Base-by-base conservation (phyloP, 2,888 invertebrate species). In the Pandemis corylana region DNA sequence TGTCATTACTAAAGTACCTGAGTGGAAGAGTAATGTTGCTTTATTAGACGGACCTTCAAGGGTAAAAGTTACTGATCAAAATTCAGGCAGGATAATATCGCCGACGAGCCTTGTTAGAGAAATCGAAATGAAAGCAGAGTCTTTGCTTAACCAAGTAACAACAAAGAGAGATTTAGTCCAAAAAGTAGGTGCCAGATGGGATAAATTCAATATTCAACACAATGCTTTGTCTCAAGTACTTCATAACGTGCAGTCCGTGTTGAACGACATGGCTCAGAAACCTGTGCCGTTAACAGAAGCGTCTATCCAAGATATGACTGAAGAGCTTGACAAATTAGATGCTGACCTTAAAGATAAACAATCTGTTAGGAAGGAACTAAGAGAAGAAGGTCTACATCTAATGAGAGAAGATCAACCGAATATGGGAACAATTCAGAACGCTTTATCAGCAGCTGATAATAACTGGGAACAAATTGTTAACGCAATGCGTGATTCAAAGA, bases 331-430 rank as follows among this genome's bases (percentile, higher is more conserved):
- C 88, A 86, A 92, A 86, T 83, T 96, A 88, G 91, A 96, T 85
- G 85, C 92, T 49, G 95, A 95, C 10, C 83, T 96, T 7, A 95
- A 95, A 81, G 94, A 95, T 15, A 96, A 96, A 80, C 95, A 95
- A 79, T 90, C 95, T 6, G 90, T 96, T 0, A 96, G 97, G 83
- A 96, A 97, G 78, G 96, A 96, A 78, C 93, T 98, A n/a, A 96
- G 97, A 81, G 96, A 96, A 83, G 97, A 97, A 92, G 98, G 97
- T 0, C 94, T 97, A 71, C 95, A 96, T 81, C 90, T 98, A 78
- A 96, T 98, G 96, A 96, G 97, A 84, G 96, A 97, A 91, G 97
- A 98, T 90, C 96, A 97, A 83, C 95, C 96, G 69, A 97, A 97
- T 80, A 96, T 97, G 89, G 96, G 97, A 0, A 95, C 96, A 0